Evolutionary conservation across 1,140 invertebrate species (phyloP).

Genomic region (Bilobella aurantiaca): DNA sequence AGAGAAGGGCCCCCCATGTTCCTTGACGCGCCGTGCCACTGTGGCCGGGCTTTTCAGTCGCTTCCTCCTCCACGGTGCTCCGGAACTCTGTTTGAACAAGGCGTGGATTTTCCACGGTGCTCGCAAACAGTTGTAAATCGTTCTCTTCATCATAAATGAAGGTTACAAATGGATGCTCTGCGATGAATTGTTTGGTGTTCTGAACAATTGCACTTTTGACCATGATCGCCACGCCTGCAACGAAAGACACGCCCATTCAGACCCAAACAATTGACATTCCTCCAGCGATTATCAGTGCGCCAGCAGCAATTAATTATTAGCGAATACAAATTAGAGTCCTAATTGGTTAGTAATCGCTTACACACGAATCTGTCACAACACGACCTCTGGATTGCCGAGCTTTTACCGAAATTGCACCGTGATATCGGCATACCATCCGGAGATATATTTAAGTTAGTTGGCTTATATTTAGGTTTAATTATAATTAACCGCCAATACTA

Average conservation of each 20-base stretch:
- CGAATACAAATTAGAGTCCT: too few relatives aligned
- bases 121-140: neutral
- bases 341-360: too few relatives aligned
- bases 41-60: neutral
- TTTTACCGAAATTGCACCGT: too few relatives aligned
- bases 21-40: neutral
- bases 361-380: too few relatives aligned
- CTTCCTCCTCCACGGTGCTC: neutral
- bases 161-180: neutral
- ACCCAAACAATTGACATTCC: neutral
- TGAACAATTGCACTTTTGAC: neutral
- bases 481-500: too few relatives aligned
- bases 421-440: too few relatives aligned
- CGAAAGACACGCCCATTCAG: neutral
- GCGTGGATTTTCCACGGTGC: neutral
- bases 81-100: neutral
- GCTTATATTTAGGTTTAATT: too few relatives aligned
- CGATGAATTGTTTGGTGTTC: neutral
- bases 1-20: neutral
- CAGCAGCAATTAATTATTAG: too few relatives aligned
- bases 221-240: neutral
- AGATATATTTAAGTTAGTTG: too few relatives aligned
- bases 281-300: too few relatives aligned
- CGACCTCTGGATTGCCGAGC: too few relatives aligned
- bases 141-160: neutral